Conservation (phyloP, 2,888 invertebrate species). For the Rugalucina vietnamica region DNA sequence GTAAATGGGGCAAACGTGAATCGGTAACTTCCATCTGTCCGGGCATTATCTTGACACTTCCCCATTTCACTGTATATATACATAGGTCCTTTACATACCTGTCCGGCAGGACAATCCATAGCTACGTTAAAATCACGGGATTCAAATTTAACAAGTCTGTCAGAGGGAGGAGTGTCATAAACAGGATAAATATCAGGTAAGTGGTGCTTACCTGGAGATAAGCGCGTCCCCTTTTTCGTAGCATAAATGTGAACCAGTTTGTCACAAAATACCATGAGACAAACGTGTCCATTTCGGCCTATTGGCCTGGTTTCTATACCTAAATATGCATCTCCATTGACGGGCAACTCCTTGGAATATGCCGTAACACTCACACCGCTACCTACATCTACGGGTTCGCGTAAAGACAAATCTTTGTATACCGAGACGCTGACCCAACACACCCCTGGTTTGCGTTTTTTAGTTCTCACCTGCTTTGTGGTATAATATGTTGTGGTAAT, state of each 20-base stretch:
- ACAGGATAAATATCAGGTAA: background rate
- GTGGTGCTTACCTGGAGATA: background rate
- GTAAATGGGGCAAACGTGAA: constrained; percentile 17
- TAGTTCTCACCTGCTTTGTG: background rate
- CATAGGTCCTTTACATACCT: constrained; percentile 2
- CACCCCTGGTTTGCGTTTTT: constrained; percentile 9
- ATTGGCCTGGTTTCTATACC: background rate
- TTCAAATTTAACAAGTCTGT: background rate
- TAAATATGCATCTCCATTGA: background rate
- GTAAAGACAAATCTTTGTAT: constrained; percentile 25
- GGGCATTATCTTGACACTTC: background rate
- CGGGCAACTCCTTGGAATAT: background rate
- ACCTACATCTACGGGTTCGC: background rate
- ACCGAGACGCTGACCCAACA: constrained; percentile 48
- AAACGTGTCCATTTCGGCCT: constrained; percentile 5
- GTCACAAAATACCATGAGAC: constrained; percentile 4
- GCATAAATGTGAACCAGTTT: background rate
- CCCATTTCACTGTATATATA: background rate
- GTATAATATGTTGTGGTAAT: too few relatives aligned
- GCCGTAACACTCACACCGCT: background rate
- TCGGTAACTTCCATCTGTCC: background rate
- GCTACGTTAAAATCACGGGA: background rate
- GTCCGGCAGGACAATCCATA: background rate
- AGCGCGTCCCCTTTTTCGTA: background rate
- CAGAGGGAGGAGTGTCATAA: background rate